Conservation (phyloP, 2,113 vertebrate species). For the Hippocampus guttulatus region DNA sequence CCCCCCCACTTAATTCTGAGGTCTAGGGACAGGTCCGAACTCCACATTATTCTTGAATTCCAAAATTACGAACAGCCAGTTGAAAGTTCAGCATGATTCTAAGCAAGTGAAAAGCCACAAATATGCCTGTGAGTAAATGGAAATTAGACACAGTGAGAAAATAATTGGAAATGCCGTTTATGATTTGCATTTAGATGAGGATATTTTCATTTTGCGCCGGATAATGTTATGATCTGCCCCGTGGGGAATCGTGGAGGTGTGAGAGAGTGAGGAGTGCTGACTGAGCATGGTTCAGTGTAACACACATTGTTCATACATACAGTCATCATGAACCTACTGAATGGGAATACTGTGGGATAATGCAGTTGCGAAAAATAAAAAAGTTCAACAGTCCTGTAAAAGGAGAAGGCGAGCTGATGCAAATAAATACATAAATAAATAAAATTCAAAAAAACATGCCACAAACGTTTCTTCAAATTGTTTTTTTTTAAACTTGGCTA, state of each 20-base stretch:
- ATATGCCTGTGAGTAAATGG: constrained; percentile 29
- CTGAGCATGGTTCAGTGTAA: constrained; percentile 25
- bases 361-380: neutral
- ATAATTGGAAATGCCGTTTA: constrained; percentile 59
- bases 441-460: no score
- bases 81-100: constrained; percentile 17
- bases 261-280: constrained; percentile 36
- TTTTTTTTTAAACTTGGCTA: neutral
- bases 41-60: neutral
- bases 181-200: constrained; percentile 76
- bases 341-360: constrained; percentile 1
- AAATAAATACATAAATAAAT: neutral
- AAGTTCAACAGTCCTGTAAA: neutral
- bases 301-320: constrained; percentile 22
- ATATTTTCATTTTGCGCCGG: constrained; percentile 57
- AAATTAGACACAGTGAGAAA: constrained; percentile 56
- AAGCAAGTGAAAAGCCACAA: constrained; percentile 18
- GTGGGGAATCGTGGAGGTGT: constrained; percentile 45
- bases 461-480: neutral
- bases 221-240: constrained; percentile 50
- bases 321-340: constrained; percentile 1
- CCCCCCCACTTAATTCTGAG: no score
- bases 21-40: no score
- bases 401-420: neutral
- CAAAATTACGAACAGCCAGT: constrained; percentile 9